These are phyloP conservation scores for Drosophila tripunctata DNA, from an alignment of 2,888 invertebrate species.

Conservation along the genomic window DNA sequence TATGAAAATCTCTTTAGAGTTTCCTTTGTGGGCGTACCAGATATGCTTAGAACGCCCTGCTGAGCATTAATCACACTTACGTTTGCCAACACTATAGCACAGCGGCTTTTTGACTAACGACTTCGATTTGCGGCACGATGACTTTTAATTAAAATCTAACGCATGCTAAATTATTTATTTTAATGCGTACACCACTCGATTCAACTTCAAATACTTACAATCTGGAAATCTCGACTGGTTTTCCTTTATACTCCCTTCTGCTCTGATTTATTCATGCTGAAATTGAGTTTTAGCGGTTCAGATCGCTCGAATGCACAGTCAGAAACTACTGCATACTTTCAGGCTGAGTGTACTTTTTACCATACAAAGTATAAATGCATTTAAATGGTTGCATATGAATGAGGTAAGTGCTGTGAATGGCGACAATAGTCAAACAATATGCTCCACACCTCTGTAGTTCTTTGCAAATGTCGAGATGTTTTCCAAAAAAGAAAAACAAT, in stretches of 20 bases:
- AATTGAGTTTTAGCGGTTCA: conserved; percentile 38
- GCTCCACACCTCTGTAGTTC: conserved; percentile 15
- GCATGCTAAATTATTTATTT: conserved; percentile 56
- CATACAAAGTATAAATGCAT: too few species aligned
- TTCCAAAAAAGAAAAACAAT: conserved; percentile 4
- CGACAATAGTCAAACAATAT: conserved; percentile 2
- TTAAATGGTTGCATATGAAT: conserved; percentile 6
- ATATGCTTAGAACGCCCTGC: conserved; percentile 55
- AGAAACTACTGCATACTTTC: conserved; percentile 25
- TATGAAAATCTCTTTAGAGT: conserved; percentile 10
- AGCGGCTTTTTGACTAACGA: conserved; percentile 45
- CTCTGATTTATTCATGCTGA: conserved; percentile 43
- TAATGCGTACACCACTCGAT: conserved; percentile 20
- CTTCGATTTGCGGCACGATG: conserved; percentile 36
- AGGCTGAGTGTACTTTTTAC: neutral
- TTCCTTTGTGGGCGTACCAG: conserved; percentile 37
- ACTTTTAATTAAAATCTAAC: conserved; percentile 57
- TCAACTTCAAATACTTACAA: conserved; percentile 22
- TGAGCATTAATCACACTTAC: conserved; percentile 73
- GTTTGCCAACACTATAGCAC: conserved; percentile 41
- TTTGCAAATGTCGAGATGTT: conserved; percentile 20
- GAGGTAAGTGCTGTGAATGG: neutral
- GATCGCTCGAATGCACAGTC: neutral
- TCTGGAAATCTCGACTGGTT: conserved; percentile 19
- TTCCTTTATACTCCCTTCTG: neutral